Evolutionary conservation across 2,797 vertebrate genomes (phyloP).

Genomic region (Trichosurus vulpecula): DNA sequence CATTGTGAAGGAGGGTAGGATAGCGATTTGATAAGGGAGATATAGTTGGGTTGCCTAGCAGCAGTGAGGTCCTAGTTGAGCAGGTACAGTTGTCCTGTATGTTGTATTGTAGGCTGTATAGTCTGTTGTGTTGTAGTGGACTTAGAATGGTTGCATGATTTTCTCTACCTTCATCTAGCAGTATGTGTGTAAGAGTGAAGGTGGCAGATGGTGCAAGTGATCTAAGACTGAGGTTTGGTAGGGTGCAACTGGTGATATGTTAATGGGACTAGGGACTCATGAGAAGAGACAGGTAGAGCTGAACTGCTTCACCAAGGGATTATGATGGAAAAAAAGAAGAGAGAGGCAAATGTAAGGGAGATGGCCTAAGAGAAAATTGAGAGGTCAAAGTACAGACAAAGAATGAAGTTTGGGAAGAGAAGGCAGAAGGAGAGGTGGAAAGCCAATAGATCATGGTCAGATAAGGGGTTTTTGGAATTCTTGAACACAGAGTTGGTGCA

Average conservation of each 20-base stretch:
- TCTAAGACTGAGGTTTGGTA: neutral
- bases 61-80: neutral
- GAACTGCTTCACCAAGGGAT: neutral
- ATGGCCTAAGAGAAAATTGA: neutral
- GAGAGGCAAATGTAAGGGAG: neutral
- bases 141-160: neutral
- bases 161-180: neutral
- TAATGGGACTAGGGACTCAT: neutral
- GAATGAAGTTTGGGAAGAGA: neutral
- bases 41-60: neutral
- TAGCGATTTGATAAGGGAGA: neutral
- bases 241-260: neutral
- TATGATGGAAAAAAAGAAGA: neutral
- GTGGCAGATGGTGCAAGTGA: neutral
- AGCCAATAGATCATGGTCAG: neutral
- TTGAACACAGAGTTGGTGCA: neutral
- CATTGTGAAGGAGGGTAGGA: neutral
- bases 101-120: neutral
- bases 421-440: neutral
- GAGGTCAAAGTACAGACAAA: neutral
- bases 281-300: neutral
- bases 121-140: neutral
- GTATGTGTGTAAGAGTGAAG: neutral
- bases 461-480: neutral
- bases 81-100: neutral